Conservation (phyloP, 2,113 vertebrate species). For the Oophaga pumilio region DNA sequence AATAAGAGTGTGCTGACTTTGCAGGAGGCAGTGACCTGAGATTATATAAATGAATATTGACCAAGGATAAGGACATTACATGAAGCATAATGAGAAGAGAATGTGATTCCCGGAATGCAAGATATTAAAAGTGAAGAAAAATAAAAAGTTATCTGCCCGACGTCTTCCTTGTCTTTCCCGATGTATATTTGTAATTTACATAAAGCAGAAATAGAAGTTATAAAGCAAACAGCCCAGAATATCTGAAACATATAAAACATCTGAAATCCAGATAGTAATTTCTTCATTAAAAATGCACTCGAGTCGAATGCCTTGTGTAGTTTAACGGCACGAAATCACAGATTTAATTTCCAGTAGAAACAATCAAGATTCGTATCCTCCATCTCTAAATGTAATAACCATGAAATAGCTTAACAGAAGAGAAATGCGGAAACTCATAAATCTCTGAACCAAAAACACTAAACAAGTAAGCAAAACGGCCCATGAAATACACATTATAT, state of each 20-base stretch:
- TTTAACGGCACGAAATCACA: constrained; percentile 55
- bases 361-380: constrained; percentile 55
- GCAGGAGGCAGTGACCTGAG: background rate
- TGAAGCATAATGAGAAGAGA: background rate
- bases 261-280: constrained; percentile 42
- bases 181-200: constrained; percentile 22
- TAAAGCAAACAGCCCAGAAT: constrained; percentile 7
- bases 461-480: constrained; percentile 53
- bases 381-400: constrained; percentile 59
- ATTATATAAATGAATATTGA: background rate
- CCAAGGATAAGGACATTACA: background rate
- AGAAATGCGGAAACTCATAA: constrained; percentile 54
- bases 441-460: constrained; percentile 56
- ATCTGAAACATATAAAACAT: constrained; percentile 39
- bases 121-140: background rate
- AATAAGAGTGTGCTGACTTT: background rate
- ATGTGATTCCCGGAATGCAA: background rate
- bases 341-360: constrained; percentile 59
- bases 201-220: constrained; percentile 22
- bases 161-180: background rate
- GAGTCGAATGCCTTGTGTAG: constrained; percentile 52
- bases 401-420: constrained; percentile 59
- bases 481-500: constrained; percentile 43
- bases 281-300: constrained; percentile 56
- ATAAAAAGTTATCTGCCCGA: background rate